A percentile compares a stretch with the other conserved stretches of the same genome.
phyloP scores from a whole-genome alignment of 2,113 vertebrate species.

The Sinocyclocheilus maitianheensis region DNA sequence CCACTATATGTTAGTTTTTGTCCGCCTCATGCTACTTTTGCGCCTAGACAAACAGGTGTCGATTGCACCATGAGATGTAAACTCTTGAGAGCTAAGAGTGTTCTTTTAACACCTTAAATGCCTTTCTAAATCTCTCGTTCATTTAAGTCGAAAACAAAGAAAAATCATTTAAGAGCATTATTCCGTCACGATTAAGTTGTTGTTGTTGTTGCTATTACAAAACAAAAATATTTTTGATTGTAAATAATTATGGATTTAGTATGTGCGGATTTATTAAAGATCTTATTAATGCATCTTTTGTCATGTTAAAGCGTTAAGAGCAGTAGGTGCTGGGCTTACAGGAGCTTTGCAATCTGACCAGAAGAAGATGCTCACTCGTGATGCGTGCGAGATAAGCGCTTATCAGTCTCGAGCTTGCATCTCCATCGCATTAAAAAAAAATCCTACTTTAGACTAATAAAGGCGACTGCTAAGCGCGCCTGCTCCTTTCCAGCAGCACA shows the following conservation, averaged over 20 bases:
- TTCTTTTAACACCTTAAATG: background rate
- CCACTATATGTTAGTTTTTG: background rate
- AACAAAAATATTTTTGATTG: too few relatives aligned
- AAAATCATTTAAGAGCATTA: background rate
- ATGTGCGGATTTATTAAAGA: slow-evolving; percentile 1
- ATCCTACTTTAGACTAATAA: slow-evolving; percentile 59
- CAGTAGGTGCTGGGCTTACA: slow-evolving; percentile 46
- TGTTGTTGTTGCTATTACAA: background rate
- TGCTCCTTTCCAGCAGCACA: slow-evolving; percentile 48
- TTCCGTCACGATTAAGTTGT: background rate
- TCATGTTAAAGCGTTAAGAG: slow-evolving; percentile 55
- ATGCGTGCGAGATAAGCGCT: slow-evolving; percentile 60
- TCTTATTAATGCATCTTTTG: slow-evolving; percentile 46
- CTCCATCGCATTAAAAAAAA: slow-evolving; percentile 55
- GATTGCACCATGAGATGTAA: slow-evolving; percentile 68
- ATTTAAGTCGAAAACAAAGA: background rate
- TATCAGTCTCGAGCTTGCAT: slow-evolving; percentile 60
- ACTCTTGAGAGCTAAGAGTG: background rate
- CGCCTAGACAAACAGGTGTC: slow-evolving; percentile 48
- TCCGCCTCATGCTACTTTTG: background rate
- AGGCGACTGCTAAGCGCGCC: slow-evolving; percentile 47
- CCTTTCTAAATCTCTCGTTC: background rate
- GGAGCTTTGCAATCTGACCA: slow-evolving; percentile 33
- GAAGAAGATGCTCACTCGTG: slow-evolving; percentile 53
- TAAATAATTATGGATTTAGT: background rate